Percentiles rank a stretch among this genome's conserved stretches.
Evolutionary conservation across 2,888 invertebrate genomes (phyloP).

Genomic region (Drosophila antonietae): DNA sequence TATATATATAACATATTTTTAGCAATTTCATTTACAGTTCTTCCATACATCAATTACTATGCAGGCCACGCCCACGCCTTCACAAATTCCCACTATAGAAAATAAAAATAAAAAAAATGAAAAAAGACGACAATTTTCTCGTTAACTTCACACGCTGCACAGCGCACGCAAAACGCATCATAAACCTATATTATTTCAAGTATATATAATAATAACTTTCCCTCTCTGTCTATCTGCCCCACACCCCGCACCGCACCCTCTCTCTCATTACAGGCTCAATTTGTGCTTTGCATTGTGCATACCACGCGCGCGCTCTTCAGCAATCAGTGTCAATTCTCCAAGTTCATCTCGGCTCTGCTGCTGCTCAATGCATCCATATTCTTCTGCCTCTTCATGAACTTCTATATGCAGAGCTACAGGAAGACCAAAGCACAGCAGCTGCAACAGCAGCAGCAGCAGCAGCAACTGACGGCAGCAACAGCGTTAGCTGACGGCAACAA

Average conservation of each 20-base stretch:
- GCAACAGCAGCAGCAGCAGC: slow-evolving; percentile 35
- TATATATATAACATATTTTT: not conserved
- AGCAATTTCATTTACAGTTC: not conserved
- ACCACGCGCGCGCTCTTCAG: slow-evolving; percentile 83
- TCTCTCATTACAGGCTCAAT: slow-evolving; percentile 82
- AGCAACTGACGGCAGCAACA: slow-evolving; percentile 27
- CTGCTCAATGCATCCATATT: slow-evolving; percentile 94
- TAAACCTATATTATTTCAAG: not conserved
- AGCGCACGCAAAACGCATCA: slow-evolving; percentile 7
- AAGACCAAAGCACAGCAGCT: slow-evolving; percentile 68
- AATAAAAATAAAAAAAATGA: not conserved
- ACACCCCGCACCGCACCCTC: too few relatives aligned
- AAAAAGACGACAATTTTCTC: not conserved
- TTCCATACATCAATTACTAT: not conserved
- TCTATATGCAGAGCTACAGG: slow-evolving; percentile 94
- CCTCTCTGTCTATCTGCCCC: too few relatives aligned
- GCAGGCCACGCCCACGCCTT: slow-evolving; percentile 1
- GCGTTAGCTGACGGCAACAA: slow-evolving; percentile 60
- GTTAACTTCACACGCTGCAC: slow-evolving; percentile 27
- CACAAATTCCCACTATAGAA: slow-evolving; percentile 57
- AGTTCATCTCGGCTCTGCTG: slow-evolving; percentile 90
- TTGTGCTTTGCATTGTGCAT: slow-evolving; percentile 84
- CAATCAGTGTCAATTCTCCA: slow-evolving; percentile 84
- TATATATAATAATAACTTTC: slow-evolving; percentile 1
- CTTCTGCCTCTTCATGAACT: slow-evolving; percentile 95